Percentiles rank a stretch among this genome's conserved stretches.
phyloP scores from a whole-genome alignment of 2,113 vertebrate genomes.

The Melanocharis versteri region DNA sequence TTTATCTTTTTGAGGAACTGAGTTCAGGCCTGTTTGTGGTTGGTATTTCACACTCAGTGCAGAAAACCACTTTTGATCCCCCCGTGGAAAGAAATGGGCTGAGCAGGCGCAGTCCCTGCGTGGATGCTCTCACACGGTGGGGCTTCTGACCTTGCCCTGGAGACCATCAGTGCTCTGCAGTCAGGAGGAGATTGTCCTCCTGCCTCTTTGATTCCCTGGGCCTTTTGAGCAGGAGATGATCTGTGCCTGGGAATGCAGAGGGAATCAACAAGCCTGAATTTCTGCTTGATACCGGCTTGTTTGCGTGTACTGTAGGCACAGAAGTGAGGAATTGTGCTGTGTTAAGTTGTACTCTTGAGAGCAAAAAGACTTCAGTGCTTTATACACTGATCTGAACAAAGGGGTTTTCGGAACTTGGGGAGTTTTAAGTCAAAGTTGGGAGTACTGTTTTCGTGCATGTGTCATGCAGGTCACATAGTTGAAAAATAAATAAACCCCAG shows the following conservation, averaged over 20 bases:
- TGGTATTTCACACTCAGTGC: neutral
- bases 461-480: neutral
- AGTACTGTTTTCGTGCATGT: neutral
- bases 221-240: neutral
- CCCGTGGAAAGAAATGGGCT: neutral
- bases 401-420: neutral
- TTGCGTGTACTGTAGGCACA: rapidly evolving
- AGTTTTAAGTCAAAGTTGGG: neutral
- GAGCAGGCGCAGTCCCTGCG: neutral
- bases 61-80: neutral
- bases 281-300: neutral
- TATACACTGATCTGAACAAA: neutral
- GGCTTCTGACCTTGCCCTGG: neutral
- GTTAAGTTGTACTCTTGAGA: neutral
- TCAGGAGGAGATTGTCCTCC: neutral
- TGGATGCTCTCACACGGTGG: neutral
- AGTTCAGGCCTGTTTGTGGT: neutral
- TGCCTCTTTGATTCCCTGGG: neutral
- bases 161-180: neutral
- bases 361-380: neutral
- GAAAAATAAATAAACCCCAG: neutral
- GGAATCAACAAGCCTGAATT: neutral
- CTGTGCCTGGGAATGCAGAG: neutral
- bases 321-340: neutral
- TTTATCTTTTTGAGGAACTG: neutral